Evolutionary conservation across 2,888 invertebrate genomes (phyloP), one percentile per base, ranked within the genome.

Genomic region (Microchrysa polita): DNA sequence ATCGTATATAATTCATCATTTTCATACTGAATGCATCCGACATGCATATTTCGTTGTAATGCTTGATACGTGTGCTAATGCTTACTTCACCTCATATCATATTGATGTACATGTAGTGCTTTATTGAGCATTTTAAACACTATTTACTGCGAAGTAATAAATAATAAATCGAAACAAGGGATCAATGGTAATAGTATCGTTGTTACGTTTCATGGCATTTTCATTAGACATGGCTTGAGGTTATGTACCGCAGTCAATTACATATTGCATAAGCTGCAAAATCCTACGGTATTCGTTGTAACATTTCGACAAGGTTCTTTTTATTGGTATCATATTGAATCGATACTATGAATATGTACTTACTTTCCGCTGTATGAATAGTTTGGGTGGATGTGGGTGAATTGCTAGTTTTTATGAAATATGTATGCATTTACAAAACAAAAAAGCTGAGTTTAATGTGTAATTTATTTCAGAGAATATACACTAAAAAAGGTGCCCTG

Each of bases 21-120:
- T 61, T 61, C 61, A 61, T 61, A 61, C 61, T n/a, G 42, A 61
- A 61, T 61, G 61, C 61, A 61, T 61, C 61, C 61, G n/a, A 61
- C 61, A 48, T n/a, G 48, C 48, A 12, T 12, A 34, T 34, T 34
- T 34, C n/a, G n/a, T n/a, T n/a, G n/a, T n/a, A n/a, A n/a, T n/a
- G n/a, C n/a, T n/a, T n/a, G 2, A 34, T 34, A 34, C 7, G 7
- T 34, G 7, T 34, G 27, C 27, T 2, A 7, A 7, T 34, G 7
- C 7, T 2, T 34, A 34, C 27, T 34, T 5, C 7, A 34, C 48
- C 12, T 12, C 48, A 48, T 10, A 48, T 34, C 48, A 48, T n/a
- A 10, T n/a, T 48, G 27, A n/a, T n/a, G 42, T 5, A 27, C 40
- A 61, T 61, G n/a, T n/a, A n/a, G n/a, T n/a, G 61, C 16, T 20